These are phyloP conservation scores for zebrafish (Danio rerio) DNA, from an alignment of 2,113 vertebrate genomes.

Conservation along the genomic window GRCz12tu NC_133180.1:24159001-24159500, in stretches of 20 bases:
- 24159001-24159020: too few relatives aligned
- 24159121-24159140: conserved; percentile 61
- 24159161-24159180: conserved; percentile 61
- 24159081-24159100: conserved; percentile 52
- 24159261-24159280: conserved; percentile 72
- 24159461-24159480: conserved; percentile 12
- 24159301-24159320: conserved; percentile 72
- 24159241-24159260: conserved; percentile 68
- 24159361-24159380: neutral
- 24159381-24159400: conserved; percentile 11
- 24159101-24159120: conserved; percentile 64
- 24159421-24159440: neutral
- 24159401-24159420: neutral
- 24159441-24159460: neutral
- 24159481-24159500: neutral
- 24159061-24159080: neutral
- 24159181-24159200: neutral
- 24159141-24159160: conserved; percentile 67
- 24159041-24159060: neutral
- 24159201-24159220: neutral
- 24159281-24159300: conserved; percentile 69
- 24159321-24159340: conserved; percentile 60
- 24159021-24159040: neutral
- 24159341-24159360: conserved; percentile 26
- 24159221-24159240: conserved; percentile 54